Conservation (phyloP, 2,888 invertebrate species). For the Psylliodes chrysocephalus region DNA sequence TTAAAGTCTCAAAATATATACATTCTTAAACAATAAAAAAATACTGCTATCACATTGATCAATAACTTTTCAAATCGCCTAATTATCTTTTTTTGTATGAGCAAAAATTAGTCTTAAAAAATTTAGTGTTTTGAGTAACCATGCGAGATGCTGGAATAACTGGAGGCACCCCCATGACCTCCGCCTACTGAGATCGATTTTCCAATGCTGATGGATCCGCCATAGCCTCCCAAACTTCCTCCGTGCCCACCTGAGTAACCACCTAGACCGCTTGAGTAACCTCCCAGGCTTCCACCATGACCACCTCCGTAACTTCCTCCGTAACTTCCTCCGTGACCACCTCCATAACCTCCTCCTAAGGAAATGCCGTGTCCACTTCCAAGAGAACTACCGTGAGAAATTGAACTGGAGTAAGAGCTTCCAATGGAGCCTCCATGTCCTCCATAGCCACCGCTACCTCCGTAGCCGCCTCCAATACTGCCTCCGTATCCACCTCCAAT, state of each 20-base stretch:
- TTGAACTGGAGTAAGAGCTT: conserved; percentile 35
- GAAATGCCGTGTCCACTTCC: conserved; percentile 28
- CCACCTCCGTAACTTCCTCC: no score
- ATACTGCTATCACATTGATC: conserved; percentile 47
- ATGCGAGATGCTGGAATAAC: conserved; percentile 49
- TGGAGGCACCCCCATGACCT: conserved; percentile 47
- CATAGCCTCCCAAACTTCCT: conserved; percentile 22
- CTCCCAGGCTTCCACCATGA: conserved; percentile 24
- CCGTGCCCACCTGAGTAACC: conserved; percentile 31
- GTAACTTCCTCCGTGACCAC: conserved; percentile 30
- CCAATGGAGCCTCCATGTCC: conserved; percentile 35
- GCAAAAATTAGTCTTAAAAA: conserved; percentile 23
- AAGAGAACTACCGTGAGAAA: conserved; percentile 11
- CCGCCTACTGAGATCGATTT: conserved; percentile 36
- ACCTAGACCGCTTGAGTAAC: conserved; percentile 28
- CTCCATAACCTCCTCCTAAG: conserved; percentile 33
- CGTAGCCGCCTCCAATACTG: conserved; percentile 35
- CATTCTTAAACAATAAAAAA: conserved; percentile 35
- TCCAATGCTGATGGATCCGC: conserved; percentile 39
- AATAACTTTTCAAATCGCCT: conserved; percentile 19
- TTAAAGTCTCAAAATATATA: conserved; percentile 23
- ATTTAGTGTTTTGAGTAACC: conserved; percentile 45
- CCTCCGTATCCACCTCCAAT: conserved; percentile 40
- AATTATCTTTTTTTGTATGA: conserved; percentile 9
- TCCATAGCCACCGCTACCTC: conserved; percentile 33